Percentiles rank a stretch among this genome's conserved stretches.
Conservation (phyloP, 92 coral and sea anemone genomes). For the Micromussa lordhowensis region DNA sequence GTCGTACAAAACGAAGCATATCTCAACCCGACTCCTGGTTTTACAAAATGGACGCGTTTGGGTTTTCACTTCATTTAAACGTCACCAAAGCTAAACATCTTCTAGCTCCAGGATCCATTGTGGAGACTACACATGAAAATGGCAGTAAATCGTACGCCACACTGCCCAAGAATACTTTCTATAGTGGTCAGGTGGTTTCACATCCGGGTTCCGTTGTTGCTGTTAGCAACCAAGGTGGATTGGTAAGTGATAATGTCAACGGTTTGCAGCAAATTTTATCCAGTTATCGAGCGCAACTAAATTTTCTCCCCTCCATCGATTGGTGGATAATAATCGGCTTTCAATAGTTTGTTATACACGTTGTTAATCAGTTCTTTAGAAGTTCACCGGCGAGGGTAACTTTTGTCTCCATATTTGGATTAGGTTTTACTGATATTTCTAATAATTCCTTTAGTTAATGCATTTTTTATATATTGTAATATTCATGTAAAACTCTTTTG, state of each 20-base stretch:
- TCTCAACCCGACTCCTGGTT: constrained; percentile 18
- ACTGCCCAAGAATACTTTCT: constrained; percentile 55
- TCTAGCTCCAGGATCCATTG: constrained; percentile 67
- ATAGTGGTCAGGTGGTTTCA: constrained; percentile 81
- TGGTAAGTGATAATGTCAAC: constrained; percentile 51
- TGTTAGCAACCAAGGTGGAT: constrained; percentile 60
- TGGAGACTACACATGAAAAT: constrained; percentile 63
- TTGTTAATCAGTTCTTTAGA: too few species aligned
- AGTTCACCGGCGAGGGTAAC: too few species aligned
- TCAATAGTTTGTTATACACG: too few species aligned
- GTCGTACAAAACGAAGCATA: constrained; percentile 54
- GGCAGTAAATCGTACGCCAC: constrained; percentile 54
- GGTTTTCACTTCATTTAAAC: constrained; percentile 72
- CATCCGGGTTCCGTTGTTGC: constrained; percentile 75
- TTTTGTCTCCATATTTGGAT: too few species aligned
- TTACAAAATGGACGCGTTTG: constrained; percentile 66
- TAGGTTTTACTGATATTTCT: too few species aligned
- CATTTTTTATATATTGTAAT: too few species aligned
- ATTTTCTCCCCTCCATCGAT: neutral
- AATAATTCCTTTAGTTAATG: too few species aligned
- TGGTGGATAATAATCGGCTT: too few species aligned
- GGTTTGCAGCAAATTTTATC: neutral
- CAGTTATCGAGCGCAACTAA: too few species aligned
- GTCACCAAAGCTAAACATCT: constrained; percentile 57
- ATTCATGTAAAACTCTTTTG: too few species aligned